phyloP scores from a whole-genome alignment of 2,113 vertebrate genomes.

The Melozone crissalis region DNA sequence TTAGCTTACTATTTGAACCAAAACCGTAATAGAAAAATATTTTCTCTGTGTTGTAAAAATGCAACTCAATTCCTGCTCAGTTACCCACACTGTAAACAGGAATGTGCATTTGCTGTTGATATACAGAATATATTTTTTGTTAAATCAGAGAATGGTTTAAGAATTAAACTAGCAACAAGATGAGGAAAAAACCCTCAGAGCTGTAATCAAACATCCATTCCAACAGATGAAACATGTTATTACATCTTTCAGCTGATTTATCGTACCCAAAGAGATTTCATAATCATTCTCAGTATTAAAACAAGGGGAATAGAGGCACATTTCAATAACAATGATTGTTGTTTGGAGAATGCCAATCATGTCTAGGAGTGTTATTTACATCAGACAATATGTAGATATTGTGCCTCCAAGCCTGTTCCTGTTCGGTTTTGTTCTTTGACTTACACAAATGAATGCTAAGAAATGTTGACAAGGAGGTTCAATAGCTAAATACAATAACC shows the following conservation, averaged over 20 bases:
- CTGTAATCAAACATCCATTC: conserved; percentile 76
- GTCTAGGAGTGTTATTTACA: conserved; percentile 69
- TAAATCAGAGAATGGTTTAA: conserved; percentile 59
- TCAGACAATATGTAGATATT: conserved; percentile 82
- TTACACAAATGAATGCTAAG: conserved; percentile 76
- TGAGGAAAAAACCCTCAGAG: conserved; percentile 65
- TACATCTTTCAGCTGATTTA: conserved; percentile 77
- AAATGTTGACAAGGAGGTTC: conserved; percentile 65
- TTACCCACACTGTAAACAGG: conserved; percentile 44
- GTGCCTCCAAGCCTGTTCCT: conserved; percentile 73
- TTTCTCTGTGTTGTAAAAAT: conserved; percentile 44
- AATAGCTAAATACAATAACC: conserved; percentile 63
- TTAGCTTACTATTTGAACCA: conserved; percentile 45
- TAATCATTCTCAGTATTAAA: conserved; percentile 81
- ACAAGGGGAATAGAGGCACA: conserved; percentile 81
- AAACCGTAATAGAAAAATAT: conserved; percentile 27
- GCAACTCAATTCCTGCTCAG: neutral
- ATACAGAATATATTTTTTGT: conserved; percentile 29
- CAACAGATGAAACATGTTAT: conserved; percentile 72
- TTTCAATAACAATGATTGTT: conserved; percentile 89
- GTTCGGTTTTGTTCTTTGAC: conserved; percentile 74
- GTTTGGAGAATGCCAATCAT: conserved; percentile 80
- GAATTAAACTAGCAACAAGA: conserved; percentile 69
- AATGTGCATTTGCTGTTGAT: conserved; percentile 50
- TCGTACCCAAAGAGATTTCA: conserved; percentile 75